phyloP scores from a whole-genome alignment of 2,888 invertebrate genomes.

The Aphrophora alni region DNA sequence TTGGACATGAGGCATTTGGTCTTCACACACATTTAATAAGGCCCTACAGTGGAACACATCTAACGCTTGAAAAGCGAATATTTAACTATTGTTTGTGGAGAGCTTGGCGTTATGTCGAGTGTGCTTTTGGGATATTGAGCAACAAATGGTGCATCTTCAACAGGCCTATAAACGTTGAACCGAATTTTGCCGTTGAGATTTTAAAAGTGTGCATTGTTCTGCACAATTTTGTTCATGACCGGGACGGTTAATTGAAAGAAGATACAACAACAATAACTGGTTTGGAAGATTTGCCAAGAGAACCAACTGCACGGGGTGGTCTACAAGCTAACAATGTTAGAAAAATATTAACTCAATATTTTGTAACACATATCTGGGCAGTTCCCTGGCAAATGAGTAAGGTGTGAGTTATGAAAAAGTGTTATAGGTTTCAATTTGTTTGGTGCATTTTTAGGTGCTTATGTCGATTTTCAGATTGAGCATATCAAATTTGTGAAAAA shows the following conservation, averaged over 20 bases:
- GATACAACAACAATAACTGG: slow-evolving; percentile 47
- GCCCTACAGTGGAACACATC: slow-evolving; percentile 48
- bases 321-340: slow-evolving; percentile 45
- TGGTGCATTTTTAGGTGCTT: neutral
- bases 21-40: slow-evolving; percentile 45
- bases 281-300: slow-evolving; percentile 42
- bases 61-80: slow-evolving; percentile 46
- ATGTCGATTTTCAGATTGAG: neutral
- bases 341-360: slow-evolving; percentile 38
- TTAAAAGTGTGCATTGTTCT: slow-evolving; percentile 51
- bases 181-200: slow-evolving; percentile 50
- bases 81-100: slow-evolving; percentile 50
- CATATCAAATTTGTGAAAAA: too few species aligned
- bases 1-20: slow-evolving; percentile 52
- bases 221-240: slow-evolving; percentile 47
- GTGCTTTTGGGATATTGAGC: slow-evolving; percentile 50
- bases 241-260: slow-evolving; percentile 44
- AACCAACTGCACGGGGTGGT: slow-evolving; percentile 38
- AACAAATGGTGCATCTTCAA: slow-evolving; percentile 56
- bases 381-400: slow-evolving; percentile 22
- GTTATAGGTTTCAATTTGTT: neutral
- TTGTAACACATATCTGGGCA: slow-evolving; percentile 16
- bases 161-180: slow-evolving; percentile 51
- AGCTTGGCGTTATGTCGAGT: slow-evolving; percentile 48
- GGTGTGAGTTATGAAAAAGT: neutral